Percentiles rank a stretch among this genome's conserved stretches.
These are phyloP conservation scores for Dendropsophus ebraccatus DNA, from an alignment of 2,113 vertebrate species.

Conservation along the genomic window DNA sequence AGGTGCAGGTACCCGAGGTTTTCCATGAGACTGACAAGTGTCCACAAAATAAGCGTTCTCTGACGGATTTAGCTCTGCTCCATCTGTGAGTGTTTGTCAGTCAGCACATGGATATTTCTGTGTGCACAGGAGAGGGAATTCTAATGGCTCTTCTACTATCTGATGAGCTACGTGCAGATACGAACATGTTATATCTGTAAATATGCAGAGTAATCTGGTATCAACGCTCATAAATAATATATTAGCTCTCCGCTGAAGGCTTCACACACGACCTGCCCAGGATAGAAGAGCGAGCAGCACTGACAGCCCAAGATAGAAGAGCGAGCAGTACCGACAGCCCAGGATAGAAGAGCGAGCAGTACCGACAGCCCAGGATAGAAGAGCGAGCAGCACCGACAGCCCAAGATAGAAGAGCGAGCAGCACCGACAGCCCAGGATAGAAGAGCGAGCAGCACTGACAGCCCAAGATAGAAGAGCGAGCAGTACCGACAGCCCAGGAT, in stretches of 20 bases:
- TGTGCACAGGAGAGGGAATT: neutral
- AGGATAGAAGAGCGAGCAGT: neutral
- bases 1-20: no score
- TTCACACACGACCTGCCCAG: neutral
- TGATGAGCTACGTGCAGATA: conserved; percentile 14
- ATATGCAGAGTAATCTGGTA: neutral
- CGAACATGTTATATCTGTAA: neutral
- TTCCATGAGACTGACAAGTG: no score
- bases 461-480: neutral
- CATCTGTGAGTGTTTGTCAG: neutral
- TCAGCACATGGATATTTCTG: neutral
- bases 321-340: neutral
- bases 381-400: neutral
- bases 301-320: no score
- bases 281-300: no score
- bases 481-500: neutral
- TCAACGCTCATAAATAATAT: neutral
- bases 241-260: neutral
- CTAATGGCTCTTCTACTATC: neutral
- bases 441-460: neutral
- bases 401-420: neutral
- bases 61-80: neutral
- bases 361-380: neutral
- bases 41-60: no score
- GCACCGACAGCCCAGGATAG: neutral